These are phyloP conservation scores for Gephyroberyx darwinii DNA, from an alignment of 2,797 vertebrate genomes.

Conservation along the genomic window DNA sequence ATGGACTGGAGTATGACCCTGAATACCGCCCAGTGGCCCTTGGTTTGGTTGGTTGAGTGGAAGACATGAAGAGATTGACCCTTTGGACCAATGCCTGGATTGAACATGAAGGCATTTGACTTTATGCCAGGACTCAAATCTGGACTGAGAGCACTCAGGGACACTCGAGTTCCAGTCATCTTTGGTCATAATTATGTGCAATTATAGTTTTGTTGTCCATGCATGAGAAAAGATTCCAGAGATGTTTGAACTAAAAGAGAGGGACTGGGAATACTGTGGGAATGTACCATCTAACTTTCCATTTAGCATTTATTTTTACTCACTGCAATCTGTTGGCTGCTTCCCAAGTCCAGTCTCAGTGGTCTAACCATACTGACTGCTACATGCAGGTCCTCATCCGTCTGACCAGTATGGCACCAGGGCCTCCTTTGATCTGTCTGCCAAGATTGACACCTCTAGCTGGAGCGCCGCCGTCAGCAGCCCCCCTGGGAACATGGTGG, in stretches of 20 bases:
- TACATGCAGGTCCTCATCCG: slow-evolving; percentile 81
- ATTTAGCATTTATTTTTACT: neutral
- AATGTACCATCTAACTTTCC: slow-evolving; percentile 8
- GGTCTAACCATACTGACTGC: slow-evolving; percentile 8
- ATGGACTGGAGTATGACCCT: neutral
- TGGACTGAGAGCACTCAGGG: neutral
- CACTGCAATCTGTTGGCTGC: neutral
- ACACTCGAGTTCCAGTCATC: slow-evolving; percentile 2
- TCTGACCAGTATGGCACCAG: slow-evolving; percentile 82
- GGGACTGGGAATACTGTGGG: slow-evolving; percentile 9
- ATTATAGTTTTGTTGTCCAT: slow-evolving; percentile 9
- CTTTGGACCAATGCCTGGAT: slow-evolving; percentile 2
- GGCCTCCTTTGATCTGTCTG: slow-evolving; percentile 83
- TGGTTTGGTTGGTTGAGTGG: slow-evolving; percentile 18
- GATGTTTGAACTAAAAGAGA: slow-evolving; percentile 31
- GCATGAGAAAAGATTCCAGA: slow-evolving; percentile 37
- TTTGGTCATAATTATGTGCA: slow-evolving; percentile 13
- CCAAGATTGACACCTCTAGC: slow-evolving; percentile 72
- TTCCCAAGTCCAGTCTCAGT: neutral
- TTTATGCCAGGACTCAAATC: neutral
- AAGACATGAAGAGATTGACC: slow-evolving; percentile 19
- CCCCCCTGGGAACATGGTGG: slow-evolving; percentile 75
- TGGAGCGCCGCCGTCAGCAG: slow-evolving; percentile 87
- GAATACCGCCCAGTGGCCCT: neutral
- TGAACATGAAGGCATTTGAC: slow-evolving; percentile 20